Base-by-base conservation (phyloP, 2,797 vertebrate species). In the Helarctos malayanus region DNA sequence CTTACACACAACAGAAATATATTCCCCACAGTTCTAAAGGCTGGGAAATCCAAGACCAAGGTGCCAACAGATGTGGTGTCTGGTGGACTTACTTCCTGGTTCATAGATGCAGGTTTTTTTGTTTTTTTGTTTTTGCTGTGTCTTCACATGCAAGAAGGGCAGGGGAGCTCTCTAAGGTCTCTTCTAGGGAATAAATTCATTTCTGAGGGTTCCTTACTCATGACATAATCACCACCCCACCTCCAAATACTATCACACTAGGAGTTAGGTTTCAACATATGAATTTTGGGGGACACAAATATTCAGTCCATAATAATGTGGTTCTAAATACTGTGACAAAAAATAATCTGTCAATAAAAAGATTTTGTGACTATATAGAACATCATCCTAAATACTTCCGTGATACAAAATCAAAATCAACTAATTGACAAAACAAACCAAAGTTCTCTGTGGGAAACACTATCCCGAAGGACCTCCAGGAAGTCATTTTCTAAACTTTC, bases 401-500 rank as follows among this genome's bases (percentile, higher is more conserved):
- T 41, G 8, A 75, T 19, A 86, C 10, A 86, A 86, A 93, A 79
- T 81, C 52, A 69, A 86, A 49, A 80, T n/a, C 29, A 79, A 78
- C 32, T 29, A 87, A 87, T 8, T 5, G 8, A 81, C 7, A 59
- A 80, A 91, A 91, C 35, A 73, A 71, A 68, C 7, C 7, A 25
- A 38, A 63, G 35, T 38, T 94, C 25, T 89, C 89, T 38, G 29
- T 27, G 35, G 82, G 81, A 83, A 73, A 88, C 16, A 29, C 73
- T 54, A 47, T 16, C 15, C 52, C 41, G 56, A 89, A 79, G 56
- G 68, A 56, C 49, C 27, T 80, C 23, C 5, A 81, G 57, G 45
- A 89, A 94, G 59, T 81, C 35, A 89, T 79, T 95, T 91, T 69
- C 25, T 29, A 95, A 73, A 3, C 32, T 73, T 75, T 79, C 79